Percentiles rank a stretch among this genome's conserved stretches.
These are phyloP conservation scores for Congeria kusceri DNA, from an alignment of 2,888 invertebrate genomes.

Conservation along the genomic window DNA sequence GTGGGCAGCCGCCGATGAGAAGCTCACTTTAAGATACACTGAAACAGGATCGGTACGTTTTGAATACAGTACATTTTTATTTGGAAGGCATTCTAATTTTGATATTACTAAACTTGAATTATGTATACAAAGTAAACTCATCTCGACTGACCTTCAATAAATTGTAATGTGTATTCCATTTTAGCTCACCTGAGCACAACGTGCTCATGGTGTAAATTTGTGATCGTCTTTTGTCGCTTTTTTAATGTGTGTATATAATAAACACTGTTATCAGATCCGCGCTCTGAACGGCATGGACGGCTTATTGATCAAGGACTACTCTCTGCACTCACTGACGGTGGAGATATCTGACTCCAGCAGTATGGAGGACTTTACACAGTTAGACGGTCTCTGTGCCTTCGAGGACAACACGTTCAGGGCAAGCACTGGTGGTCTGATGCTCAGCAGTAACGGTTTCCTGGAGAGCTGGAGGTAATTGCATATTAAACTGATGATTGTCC, in stretches of 20 bases:
- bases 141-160: too few species aligned
- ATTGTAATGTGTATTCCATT: neutral
- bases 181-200: neutral
- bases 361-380: neutral
- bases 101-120: too few species aligned
- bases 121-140: too few species aligned
- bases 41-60: neutral
- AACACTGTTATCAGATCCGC: neutral
- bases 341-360: neutral
- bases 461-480: neutral
- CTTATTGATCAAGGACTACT: neutral
- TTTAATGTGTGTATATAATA: too few species aligned
- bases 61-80: too few species aligned
- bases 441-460: neutral
- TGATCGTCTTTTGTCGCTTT: too few species aligned
- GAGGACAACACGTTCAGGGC: neutral
- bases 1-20: neutral
- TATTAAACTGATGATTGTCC: too few species aligned
- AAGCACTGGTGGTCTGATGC: slow-evolving; percentile 1
- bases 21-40: neutral
- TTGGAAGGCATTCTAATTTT: too few species aligned
- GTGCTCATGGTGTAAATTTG: too few species aligned
- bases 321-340: neutral
- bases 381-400: neutral
- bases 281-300: slow-evolving; percentile 6